Evolutionary conservation across 2,888 invertebrate species (phyloP), one percentile per base, ranked within the genome.

Genomic region (Lathronympha strigana): DNA sequence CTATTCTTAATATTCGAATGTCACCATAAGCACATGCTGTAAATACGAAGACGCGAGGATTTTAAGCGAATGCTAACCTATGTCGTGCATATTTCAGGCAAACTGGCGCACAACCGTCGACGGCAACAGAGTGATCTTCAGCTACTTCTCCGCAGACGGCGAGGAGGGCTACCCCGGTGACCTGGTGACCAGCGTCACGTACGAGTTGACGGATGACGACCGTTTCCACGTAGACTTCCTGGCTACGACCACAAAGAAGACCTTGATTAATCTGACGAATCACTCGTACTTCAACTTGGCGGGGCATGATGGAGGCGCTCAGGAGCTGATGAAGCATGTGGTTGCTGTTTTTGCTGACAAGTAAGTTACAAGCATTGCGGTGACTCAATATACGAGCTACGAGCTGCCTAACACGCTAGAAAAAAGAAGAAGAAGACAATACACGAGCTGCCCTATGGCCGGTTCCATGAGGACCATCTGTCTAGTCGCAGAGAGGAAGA

Each of bases 221-320:
- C 93, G 93, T 64, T 88, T 99, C 40, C 83, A 92, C 38, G 92
- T 98, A 9, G 92, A 94, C 66, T 97, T 95, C 87, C 92, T 92
- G 67, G 95, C 97, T 0, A 94, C 93, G 0, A 93, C 95, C 2
- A 95, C 94, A 0, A 95, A 95, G 83, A 93, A 96, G 43, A 98
- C 98, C 0, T 95, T 96, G 6, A 93, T 99, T 49, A 98, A 97
- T 83, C 86, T 99, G 70, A 97, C 98, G 9, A 98, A 97, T 84
- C 98, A 99, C 83, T 94, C 97, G 11, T 99, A 98, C 83, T 98
- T 98, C 85, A 99, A 99, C 86, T 88, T 99, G 67, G 97, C 95
- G 33, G 98, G 98, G 0, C 97, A 98, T 88, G 93, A 89, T 4
- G 82, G 93, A 2, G 96, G 96, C 0, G 92, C 94, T 0, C 83